Evolutionary conservation across 2,888 invertebrate species (phyloP), one percentile per base, ranked within the genome.

Genomic region (Lasius platythorax): DNA sequence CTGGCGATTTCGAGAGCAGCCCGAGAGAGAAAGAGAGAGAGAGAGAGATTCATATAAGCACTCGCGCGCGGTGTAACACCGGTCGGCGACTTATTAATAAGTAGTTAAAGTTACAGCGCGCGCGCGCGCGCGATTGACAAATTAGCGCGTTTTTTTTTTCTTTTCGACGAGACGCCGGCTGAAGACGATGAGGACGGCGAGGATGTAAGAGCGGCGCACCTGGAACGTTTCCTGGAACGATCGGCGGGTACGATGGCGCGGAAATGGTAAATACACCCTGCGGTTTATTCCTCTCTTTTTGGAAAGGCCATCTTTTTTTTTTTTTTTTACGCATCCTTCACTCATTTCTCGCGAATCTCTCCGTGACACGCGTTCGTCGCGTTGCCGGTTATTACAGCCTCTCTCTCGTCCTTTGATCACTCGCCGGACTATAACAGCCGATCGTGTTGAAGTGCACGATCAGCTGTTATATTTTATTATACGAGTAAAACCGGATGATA

Each of bases 201-300:
- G 85, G 74, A 87, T 76, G 50, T 90, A 82, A 87, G 75, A 88
- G 68, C 84, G 89, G 82, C 89, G 85, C 78, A 72, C 46, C 84
- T 74, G 67, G 23, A 81, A 87, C 86, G 87, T 89, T 30, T 50
- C 40, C 43, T 23, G 23, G 23, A 23, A 23, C 23, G 58, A 33
- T 58, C 83, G 82, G 75, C 75, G 79, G 61, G 61, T 23, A 83
- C 73, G 73, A 88, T 88, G 87, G 85, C 86, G 85, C 88, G 86
- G 90, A 85, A 88, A 91, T 91, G 91, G 91, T 89, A 87, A 87
- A 84, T 85, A 63, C 30, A 46, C 12, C 37, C 37, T 18, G 43
- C 6, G 18, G 15, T 63, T 58, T 43, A 28, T n/a, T 2, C 8
- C 15, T 11, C 18, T 12, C 11, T 12, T 28, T 23, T 18, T 46